Evolutionary conservation across 2,888 invertebrate genomes (phyloP).

Genomic region (Cryptophagus acutangulus): DNA sequence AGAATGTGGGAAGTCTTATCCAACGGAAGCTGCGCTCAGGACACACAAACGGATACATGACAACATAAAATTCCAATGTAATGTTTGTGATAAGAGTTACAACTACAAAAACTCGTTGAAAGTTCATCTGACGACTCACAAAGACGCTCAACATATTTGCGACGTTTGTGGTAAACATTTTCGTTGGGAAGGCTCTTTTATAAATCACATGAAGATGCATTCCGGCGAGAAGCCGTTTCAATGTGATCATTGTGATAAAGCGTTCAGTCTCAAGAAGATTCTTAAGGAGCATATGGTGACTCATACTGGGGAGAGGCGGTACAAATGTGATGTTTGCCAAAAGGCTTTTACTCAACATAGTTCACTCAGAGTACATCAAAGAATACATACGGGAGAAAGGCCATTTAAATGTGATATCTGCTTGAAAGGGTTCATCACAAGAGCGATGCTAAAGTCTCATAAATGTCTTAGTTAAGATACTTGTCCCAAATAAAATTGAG

Average conservation of each 20-base stretch:
- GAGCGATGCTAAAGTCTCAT: constrained; percentile 51
- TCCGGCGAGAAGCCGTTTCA: constrained; percentile 20
- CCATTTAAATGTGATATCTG: constrained; percentile 36
- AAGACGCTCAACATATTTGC: constrained; percentile 12
- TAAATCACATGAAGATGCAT: constrained; percentile 17
- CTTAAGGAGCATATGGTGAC: constrained; percentile 14
- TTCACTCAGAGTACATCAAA: constrained; percentile 33
- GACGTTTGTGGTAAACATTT: constrained; percentile 23
- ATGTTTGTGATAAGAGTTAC: constrained; percentile 55
- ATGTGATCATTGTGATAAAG: constrained; percentile 41
- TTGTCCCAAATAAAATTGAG: no score
- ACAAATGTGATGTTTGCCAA: constrained; percentile 19
- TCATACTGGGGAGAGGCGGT: constrained; percentile 20
- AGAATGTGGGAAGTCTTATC: constrained; percentile 43
- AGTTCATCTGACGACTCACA: constrained; percentile 40
- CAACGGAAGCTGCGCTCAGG: constrained; percentile 38
- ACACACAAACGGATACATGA: constrained; percentile 47
- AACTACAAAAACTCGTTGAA: constrained; percentile 55
- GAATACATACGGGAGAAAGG: constrained; percentile 19
- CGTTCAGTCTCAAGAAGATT: constrained; percentile 46
- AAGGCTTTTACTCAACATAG: constrained; percentile 20
- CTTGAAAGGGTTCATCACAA: constrained; percentile 51
- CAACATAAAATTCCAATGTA: constrained; percentile 54
- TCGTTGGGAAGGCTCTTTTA: constrained; percentile 7
- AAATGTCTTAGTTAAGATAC: no score